Base-by-base conservation (phyloP, 2,888 invertebrate genomes). In the Amiota mariae region DNA sequence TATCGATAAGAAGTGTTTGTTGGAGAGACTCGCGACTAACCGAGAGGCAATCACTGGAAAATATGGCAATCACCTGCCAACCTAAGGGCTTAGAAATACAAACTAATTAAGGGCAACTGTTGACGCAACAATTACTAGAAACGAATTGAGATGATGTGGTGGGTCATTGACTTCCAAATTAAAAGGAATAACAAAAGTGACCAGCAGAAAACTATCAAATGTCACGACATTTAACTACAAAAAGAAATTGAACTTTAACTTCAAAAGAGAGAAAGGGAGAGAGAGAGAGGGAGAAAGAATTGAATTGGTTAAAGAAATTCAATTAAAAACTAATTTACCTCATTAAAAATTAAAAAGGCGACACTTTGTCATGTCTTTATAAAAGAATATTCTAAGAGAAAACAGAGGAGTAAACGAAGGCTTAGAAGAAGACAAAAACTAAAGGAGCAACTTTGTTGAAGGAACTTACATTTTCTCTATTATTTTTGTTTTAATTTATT, bases 311-410 rank as follows among this genome's bases (percentile, higher is more conserved):
- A 11, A 6, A 10, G 49, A 48, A n/a, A 49, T 74, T 72, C 79
- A 79, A 83, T 82, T 83, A 80, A 76, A 81, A 75, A 66, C 36
- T 75, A 75, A 75, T 81, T 82, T 80, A 75, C 72, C 77, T 73
- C 49, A 76, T 71, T 80, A 74, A 54, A 68, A 73, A 75, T 74
- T 74, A n/a, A 70, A 75, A 71, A 74, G 72, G 20, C 24, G 46
- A 68, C 24, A 24, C 67, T 68, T 68, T 51, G 11, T 48, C 66
- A 11, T 36, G 8, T 36, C 36, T 36, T 36, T 36, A 6, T 36
- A 6, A 36, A 36, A 36, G 36, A 36, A 36, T 36, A 2, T 36
- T 36, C 36, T 1, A 36, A 6, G 3, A 36, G 36, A 36, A 36
- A 6, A 36, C 24, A n/a, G n/a, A n/a, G n/a, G n/a, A n/a, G n/a